Percentiles rank a stretch among this genome's conserved stretches.
Evolutionary conservation across 2,797 vertebrate genomes (phyloP).

Genomic region (Sebastes vulpes): DNA sequence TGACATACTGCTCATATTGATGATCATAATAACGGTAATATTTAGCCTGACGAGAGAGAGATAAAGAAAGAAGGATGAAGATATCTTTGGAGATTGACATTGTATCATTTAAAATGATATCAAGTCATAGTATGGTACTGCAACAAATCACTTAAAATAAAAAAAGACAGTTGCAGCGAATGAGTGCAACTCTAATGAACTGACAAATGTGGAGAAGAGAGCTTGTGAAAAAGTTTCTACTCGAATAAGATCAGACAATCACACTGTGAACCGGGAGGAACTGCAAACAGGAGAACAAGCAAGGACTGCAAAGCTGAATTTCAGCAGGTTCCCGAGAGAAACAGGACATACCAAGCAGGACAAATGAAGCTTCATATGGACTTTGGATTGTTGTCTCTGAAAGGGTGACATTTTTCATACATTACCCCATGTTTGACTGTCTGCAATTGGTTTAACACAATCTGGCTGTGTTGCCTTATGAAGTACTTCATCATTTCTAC

Average conservation of each 20-base stretch:
- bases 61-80: background rate
- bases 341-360: background rate
- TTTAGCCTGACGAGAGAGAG: constrained; percentile 7
- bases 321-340: background rate
- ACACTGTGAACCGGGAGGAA: constrained; percentile 16
- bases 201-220: background rate
- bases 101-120: constrained; percentile 45
- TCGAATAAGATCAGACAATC: constrained; percentile 11
- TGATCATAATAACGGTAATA: constrained; percentile 12
- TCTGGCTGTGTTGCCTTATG: constrained; percentile 18
- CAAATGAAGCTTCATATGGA: background rate
- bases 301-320: background rate
- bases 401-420: background rate
- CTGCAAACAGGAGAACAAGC: background rate
- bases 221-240: background rate
- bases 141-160: constrained; percentile 24
- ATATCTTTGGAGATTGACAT: background rate
- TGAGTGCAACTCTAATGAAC: constrained; percentile 8
- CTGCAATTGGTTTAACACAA: constrained; percentile 5
- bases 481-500: constrained; percentile 32
- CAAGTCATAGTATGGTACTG: constrained; percentile 11
- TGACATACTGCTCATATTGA: background rate
- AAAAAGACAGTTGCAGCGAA: constrained; percentile 23
- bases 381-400: constrained; percentile 8
- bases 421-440: background rate